These are phyloP conservation scores for Galeopterus variegatus DNA, from an alignment of 2,113 vertebrate genomes.

Conservation along the genomic window DNA sequence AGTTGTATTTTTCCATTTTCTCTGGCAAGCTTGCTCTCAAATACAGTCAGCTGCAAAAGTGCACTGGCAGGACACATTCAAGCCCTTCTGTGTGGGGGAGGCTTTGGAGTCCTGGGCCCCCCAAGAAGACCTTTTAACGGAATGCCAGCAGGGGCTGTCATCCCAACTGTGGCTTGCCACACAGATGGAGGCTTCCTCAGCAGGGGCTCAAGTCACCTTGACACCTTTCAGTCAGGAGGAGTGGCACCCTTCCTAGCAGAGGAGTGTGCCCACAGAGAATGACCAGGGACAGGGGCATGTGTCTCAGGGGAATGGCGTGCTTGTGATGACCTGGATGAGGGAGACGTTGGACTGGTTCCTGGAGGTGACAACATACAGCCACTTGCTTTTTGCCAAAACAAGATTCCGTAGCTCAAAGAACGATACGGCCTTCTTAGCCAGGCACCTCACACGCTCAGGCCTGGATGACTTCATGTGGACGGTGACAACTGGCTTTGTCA, in stretches of 20 bases:
- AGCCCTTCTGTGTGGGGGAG: background rate
- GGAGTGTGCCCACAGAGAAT: background rate
- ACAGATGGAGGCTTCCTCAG: background rate
- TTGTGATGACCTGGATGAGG: background rate
- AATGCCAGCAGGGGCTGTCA: background rate
- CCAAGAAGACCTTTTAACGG: background rate
- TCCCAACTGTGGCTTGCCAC: background rate
- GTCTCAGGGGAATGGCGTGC: background rate
- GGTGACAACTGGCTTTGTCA: slow-evolving; percentile 45
- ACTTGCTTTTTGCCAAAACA: slow-evolving; percentile 60
- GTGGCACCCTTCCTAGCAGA: background rate
- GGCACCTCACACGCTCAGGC: background rate
- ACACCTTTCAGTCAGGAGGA: background rate
- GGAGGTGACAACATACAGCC: slow-evolving; percentile 64
- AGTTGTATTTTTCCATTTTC: slow-evolving; percentile 51
- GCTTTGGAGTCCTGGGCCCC: background rate
- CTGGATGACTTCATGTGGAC: slow-evolving; percentile 63
- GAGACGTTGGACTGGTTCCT: slow-evolving; percentile 44
- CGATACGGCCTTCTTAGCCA: slow-evolving; percentile 29
- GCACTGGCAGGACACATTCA: background rate
- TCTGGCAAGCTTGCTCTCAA: slow-evolving; percentile 51
- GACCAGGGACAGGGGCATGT: background rate
- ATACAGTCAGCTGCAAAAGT: background rate
- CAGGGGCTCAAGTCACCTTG: background rate
- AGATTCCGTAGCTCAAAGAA: slow-evolving; percentile 72